A percentile compares a stretch with the other conserved stretches of the same genome.
phyloP scores from a whole-genome alignment of 2,888 invertebrate species.

The Phorcus lineatus region DNA sequence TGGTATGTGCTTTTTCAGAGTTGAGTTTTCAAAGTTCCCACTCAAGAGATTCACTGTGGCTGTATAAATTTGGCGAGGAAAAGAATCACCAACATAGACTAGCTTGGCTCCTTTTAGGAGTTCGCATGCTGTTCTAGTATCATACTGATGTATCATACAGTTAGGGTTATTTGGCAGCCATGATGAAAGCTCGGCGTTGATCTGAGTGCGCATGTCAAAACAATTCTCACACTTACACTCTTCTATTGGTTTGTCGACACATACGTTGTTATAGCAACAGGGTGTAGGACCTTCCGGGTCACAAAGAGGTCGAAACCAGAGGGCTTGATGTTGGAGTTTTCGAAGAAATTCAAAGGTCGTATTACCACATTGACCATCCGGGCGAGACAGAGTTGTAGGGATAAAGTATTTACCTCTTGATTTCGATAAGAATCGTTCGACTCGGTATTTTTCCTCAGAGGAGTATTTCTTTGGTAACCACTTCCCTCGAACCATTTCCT shows the following conservation, averaged over 20 bases:
- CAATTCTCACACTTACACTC: slow-evolving; percentile 36
- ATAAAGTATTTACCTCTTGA: background rate
- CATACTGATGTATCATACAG: slow-evolving; percentile 32
- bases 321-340: too few species aligned
- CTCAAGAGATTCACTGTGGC: background rate
- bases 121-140: slow-evolving; percentile 27
- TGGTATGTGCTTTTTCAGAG: background rate
- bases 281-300: slow-evolving; percentile 35
- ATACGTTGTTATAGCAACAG: slow-evolving; percentile 39
- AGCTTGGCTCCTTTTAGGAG: slow-evolving; percentile 31
- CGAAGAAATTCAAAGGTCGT: background rate
- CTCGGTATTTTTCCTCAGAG: background rate
- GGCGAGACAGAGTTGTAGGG: background rate
- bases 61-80: slow-evolving; percentile 39
- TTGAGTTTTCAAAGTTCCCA: background rate
- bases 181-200: slow-evolving; percentile 40
- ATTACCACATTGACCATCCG: background rate
- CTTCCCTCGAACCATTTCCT: too few species aligned
- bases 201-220: slow-evolving; percentile 35
- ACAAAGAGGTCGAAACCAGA: slow-evolving; percentile 40
- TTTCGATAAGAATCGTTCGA: background rate
- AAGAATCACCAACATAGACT: slow-evolving; percentile 40
- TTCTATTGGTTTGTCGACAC: slow-evolving; percentile 18
- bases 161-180: slow-evolving; percentile 30
- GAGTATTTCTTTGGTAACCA: too few species aligned